phyloP scores from a whole-genome alignment of 1,140 invertebrate species.

The Lordiphosa collinella region DNA sequence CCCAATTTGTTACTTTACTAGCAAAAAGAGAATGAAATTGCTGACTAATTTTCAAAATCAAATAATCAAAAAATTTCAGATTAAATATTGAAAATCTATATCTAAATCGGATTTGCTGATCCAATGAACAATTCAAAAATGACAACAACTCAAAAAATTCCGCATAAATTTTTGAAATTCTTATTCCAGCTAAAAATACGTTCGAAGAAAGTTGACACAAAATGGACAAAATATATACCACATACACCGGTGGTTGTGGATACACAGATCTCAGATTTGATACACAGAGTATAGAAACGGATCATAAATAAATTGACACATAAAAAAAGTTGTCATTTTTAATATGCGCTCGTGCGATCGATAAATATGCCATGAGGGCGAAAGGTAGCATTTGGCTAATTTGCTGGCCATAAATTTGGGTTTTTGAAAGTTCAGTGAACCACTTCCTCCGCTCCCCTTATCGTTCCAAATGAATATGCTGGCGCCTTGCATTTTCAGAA shows the following conservation, averaged over 20 bases:
- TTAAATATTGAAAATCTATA: too few species aligned
- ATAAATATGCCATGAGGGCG: slow-evolving; percentile 28
- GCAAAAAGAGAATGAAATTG: too few species aligned
- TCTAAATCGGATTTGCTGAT: too few species aligned
- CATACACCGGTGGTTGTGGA: slow-evolving; percentile 3
- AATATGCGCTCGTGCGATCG: slow-evolving; percentile 48
- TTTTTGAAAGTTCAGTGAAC: too few species aligned
- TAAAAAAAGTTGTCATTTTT: slow-evolving; percentile 50
- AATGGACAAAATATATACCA: background rate
- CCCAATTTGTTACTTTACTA: too few species aligned
- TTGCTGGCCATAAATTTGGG: slow-evolving; percentile 55
- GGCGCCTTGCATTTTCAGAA: slow-evolving; percentile 4
- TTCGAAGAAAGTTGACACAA: slow-evolving; percentile 2
- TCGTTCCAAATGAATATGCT: background rate
- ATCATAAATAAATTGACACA: slow-evolving; percentile 60
- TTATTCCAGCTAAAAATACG: slow-evolving; percentile 45
- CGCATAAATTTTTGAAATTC: slow-evolving; percentile 36
- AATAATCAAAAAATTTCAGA: too few species aligned
- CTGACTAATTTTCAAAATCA: too few species aligned
- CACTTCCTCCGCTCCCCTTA: background rate
- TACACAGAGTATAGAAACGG: slow-evolving; percentile 11
- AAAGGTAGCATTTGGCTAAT: slow-evolving; percentile 33
- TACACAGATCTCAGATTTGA: background rate
- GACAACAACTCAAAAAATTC: slow-evolving; percentile 14
- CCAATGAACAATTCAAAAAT: slow-evolving; percentile 8